Evolutionary conservation across 2,113 vertebrate genomes (phyloP).

Genomic region (Poecilia latipinna): DNA sequence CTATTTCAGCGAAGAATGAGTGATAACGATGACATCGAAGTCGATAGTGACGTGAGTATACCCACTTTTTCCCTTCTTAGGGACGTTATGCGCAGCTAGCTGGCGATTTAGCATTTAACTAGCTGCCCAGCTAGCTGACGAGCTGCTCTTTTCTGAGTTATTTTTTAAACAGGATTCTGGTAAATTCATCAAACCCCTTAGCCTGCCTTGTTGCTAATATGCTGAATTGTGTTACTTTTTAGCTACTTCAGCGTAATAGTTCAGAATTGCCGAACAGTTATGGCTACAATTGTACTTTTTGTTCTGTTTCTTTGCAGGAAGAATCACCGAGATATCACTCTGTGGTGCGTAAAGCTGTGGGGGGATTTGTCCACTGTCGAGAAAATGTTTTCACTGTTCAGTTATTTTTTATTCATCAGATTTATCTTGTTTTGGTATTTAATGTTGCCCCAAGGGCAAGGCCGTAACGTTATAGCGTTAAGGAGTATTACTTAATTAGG

Average conservation of each 20-base stretch:
- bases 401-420: constrained; percentile 17
- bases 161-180: constrained; percentile 25
- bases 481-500: not conserved
- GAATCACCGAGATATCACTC: constrained; percentile 80
- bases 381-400: constrained; percentile 34
- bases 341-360: constrained; percentile 80
- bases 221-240: constrained; percentile 15
- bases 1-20: constrained; percentile 88
- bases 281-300: constrained; percentile 80
- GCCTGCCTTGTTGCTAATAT: not conserved
- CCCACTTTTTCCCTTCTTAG: constrained; percentile 9
- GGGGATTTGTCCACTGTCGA: constrained; percentile 58
- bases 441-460: not conserved
- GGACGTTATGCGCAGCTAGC: constrained; percentile 39
- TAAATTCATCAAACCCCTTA: constrained; percentile 8
- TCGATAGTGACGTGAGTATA: constrained; percentile 97
- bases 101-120: constrained; percentile 51
- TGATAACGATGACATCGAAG: constrained; percentile 99
- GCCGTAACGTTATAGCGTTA: not conserved
- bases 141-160: constrained; percentile 40
- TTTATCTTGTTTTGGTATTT: not conserved
- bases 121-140: constrained; percentile 62
- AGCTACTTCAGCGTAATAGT: constrained; percentile 39
- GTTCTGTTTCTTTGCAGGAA: constrained; percentile 81
- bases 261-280: constrained; percentile 50